Conservation (phyloP, 2,888 invertebrate genomes). For the Tuta absoluta region DNA sequence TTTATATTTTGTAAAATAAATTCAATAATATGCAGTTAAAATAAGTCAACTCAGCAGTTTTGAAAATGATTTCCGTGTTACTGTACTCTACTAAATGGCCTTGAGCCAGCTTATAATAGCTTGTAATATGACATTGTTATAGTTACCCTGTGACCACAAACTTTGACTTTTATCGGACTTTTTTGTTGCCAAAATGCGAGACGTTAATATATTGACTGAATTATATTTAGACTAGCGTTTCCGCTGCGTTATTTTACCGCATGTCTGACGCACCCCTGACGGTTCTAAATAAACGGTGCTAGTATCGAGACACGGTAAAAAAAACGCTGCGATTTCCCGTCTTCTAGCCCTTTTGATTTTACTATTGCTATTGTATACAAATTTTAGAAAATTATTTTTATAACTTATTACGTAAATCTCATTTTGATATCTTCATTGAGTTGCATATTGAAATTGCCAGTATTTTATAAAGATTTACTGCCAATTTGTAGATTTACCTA, state of each 20-base stretch:
- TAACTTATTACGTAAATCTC: conserved; percentile 46
- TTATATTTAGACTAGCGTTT: conserved; percentile 16
- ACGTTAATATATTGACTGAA: conserved; percentile 37
- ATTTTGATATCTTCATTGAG: conserved; percentile 29
- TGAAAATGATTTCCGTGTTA: conserved; percentile 4
- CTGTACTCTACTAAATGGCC: neutral
- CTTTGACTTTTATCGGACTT: conserved; percentile 35
- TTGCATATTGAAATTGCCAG: conserved; percentile 50
- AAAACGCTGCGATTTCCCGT: conserved; percentile 11
- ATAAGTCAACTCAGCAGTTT: neutral
- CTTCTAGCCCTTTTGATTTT: conserved; percentile 41
- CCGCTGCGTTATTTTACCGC: conserved; percentile 17
- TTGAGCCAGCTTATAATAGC: conserved; percentile 24
- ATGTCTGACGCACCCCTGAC: conserved; percentile 15
- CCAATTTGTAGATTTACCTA: conserved; percentile 65
- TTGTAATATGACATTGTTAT: conserved; percentile 24
- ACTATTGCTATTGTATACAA: conserved; percentile 59
- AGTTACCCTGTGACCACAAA: conserved; percentile 26
- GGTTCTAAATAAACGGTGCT: conserved; percentile 20
- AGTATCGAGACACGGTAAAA: conserved; percentile 1
- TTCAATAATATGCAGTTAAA: too few relatives aligned
- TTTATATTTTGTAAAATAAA: neutral
- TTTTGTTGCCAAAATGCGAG: conserved; percentile 37
- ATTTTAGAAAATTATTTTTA: conserved; percentile 72
- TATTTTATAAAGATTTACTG: conserved; percentile 56